phyloP scores from a whole-genome alignment of 2,797 vertebrate species.

The Phylloscopus collybita region DNA sequence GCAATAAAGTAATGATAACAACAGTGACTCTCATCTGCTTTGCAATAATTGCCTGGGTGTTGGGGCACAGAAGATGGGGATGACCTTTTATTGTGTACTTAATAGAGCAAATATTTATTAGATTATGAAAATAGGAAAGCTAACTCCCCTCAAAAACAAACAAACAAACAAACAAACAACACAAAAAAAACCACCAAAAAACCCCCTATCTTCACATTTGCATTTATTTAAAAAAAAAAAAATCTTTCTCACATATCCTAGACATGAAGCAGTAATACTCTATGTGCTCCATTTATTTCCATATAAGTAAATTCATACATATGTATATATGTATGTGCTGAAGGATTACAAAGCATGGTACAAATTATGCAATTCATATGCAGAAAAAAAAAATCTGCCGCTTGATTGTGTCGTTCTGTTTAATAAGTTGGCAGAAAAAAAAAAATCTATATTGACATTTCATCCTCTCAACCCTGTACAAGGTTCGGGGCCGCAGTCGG shows the following conservation, averaged over 20 bases:
- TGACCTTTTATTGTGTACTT: background rate
- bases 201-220: background rate
- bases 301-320: background rate
- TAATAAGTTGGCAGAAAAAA: background rate
- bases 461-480: fast-evolving
- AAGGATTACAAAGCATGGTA: background rate
- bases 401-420: background rate
- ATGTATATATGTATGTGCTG: background rate
- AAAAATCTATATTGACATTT: background rate
- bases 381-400: background rate
- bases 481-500: fast-evolving
- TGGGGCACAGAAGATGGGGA: background rate
- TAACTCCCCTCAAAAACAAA: background rate
- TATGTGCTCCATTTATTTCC: background rate
- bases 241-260: background rate
- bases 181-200: background rate
- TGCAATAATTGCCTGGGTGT: background rate
- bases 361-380: background rate
- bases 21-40: background rate
- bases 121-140: background rate
- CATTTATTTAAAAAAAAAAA: background rate
- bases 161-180: background rate
- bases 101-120: background rate
- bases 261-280: background rate
- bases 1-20: background rate